Conservation (phyloP, 1,140 invertebrate species). For the Caenorhabditis briggsae region DNA sequence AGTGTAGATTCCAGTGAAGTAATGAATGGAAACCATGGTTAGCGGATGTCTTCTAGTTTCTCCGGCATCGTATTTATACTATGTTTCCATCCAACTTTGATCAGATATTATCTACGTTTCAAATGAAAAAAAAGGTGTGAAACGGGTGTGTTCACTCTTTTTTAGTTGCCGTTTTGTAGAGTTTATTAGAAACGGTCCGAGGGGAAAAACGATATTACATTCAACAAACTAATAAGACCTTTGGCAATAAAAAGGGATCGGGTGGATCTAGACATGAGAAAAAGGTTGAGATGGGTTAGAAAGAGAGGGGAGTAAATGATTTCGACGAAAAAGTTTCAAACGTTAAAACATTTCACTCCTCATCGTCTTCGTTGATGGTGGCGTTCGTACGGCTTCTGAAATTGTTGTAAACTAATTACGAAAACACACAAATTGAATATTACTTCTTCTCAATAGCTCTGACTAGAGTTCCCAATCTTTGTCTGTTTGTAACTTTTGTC, state of each 20-base stretch:
- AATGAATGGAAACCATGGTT: conserved; percentile 18
- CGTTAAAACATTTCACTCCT: conserved; percentile 30
- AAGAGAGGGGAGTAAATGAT: too few species aligned
- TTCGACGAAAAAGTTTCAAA: conserved; percentile 1
- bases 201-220: conserved; percentile 14
- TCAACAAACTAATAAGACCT: conserved; percentile 45
- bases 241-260: conserved; percentile 40
- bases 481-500: conserved; percentile 60
- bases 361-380: conserved; percentile 43
- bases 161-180: neutral
- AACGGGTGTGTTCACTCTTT: neutral
- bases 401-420: neutral
- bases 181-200: neutral
- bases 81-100: conserved; percentile 4
- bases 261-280: conserved; percentile 2
- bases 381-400: conserved; percentile 40
- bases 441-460: conserved; percentile 60
- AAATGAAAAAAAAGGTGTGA: conserved; percentile 20
- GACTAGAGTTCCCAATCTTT: conserved; percentile 59
- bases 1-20: neutral
- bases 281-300: neutral
- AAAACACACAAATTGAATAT: neutral
- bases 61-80: neutral
- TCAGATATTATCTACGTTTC: neutral
- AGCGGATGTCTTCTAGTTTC: neutral